phyloP scores from a whole-genome alignment of 2,113 vertebrate genomes.

The Mesoclemmys tuberculata region DNA sequence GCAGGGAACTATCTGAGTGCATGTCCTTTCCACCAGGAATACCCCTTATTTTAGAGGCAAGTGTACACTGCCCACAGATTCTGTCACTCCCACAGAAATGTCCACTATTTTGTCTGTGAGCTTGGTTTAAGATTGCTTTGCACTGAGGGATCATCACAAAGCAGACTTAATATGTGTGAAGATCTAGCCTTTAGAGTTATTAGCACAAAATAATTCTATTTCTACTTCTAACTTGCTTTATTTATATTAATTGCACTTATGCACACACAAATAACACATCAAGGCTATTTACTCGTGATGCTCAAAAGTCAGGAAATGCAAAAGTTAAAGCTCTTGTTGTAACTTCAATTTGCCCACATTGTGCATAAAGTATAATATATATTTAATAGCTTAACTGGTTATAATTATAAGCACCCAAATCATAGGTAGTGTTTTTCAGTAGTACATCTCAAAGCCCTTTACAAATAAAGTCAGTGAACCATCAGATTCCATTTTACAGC shows the following conservation, averaged over 20 bases:
- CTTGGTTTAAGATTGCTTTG: neutral
- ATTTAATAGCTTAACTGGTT: neutral
- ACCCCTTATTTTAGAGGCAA: neutral
- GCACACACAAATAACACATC: neutral
- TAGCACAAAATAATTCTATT: neutral
- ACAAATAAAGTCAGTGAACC: neutral
- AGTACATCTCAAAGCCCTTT: neutral
- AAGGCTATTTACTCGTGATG: neutral
- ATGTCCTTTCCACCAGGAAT: neutral
- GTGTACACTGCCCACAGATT: neutral
- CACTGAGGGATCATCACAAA: neutral
- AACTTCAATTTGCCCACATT: neutral
- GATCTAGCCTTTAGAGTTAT: neutral
- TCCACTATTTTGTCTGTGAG: neutral
- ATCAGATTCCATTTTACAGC: neutral
- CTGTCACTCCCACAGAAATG: neutral
- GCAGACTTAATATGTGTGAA: neutral
- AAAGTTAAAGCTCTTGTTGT: neutral
- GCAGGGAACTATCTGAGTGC: neutral
- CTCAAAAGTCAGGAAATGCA: neutral
- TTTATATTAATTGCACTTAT: neutral
- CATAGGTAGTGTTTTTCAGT: neutral
- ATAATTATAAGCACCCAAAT: neutral
- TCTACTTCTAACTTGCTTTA: neutral
- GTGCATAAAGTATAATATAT: neutral